A percentile compares a stretch with the other conserved stretches of the same genome.
These are phyloP conservation scores for Pangasianodon gigas DNA, from an alignment of 2,113 vertebrate species.

Conservation along the genomic window DNA sequence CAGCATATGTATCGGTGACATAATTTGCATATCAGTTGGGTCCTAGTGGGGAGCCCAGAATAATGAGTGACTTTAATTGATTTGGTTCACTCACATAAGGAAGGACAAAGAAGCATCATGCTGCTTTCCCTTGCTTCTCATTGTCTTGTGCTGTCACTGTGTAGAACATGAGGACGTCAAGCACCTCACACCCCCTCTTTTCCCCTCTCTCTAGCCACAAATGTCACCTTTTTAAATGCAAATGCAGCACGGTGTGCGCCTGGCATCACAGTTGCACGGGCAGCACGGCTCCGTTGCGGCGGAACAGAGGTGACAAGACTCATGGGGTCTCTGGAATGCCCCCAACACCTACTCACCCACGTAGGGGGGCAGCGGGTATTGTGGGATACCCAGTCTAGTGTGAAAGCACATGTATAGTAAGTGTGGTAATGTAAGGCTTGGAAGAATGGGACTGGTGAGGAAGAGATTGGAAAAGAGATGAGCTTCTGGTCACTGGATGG, in stretches of 20 bases:
- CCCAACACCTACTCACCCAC: not conserved
- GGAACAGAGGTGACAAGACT: constrained; percentile 34
- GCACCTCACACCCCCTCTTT: constrained; percentile 27
- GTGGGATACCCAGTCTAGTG: constrained; percentile 25
- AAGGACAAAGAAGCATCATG: constrained; percentile 31
- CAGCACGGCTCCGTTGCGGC: not conserved
- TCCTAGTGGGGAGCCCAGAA: not conserved
- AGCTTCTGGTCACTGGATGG: not conserved
- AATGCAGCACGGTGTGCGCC: constrained; percentile 31
- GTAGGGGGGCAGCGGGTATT: not conserved
- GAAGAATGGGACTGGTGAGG: not conserved
- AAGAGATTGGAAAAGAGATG: constrained; percentile 10
- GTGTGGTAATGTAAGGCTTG: not conserved
- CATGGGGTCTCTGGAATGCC: constrained; percentile 15
- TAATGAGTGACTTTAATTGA: constrained; percentile 36
- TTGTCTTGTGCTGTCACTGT: constrained; percentile 48
- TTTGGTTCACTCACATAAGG: constrained; percentile 27
- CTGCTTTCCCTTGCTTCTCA: constrained; percentile 47
- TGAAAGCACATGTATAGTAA: constrained; percentile 36
- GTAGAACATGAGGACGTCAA: constrained; percentile 40
- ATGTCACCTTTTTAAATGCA: constrained; percentile 60
- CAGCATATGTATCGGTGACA: not conserved
- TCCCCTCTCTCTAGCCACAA: constrained; percentile 48
- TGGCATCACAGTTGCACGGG: not conserved
- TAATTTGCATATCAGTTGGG: not conserved